Evolutionary conservation across 1,140 invertebrate genomes (phyloP).

Genomic region (Monomorium pharaonis): DNA sequence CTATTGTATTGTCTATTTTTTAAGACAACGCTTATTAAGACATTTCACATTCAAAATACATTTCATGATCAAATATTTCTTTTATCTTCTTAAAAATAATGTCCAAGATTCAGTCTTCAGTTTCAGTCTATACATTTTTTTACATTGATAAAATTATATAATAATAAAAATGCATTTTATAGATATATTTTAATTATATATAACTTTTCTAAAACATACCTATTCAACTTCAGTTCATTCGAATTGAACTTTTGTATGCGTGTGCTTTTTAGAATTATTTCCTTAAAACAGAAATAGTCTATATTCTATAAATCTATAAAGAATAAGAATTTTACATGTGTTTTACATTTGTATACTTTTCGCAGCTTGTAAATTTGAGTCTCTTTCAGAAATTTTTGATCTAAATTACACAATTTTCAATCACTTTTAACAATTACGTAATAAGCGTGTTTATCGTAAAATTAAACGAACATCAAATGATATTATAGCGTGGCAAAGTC

Average conservation of each 20-base stretch:
- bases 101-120: background rate
- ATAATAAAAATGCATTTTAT: constrained; percentile 34
- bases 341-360: constrained; percentile 20
- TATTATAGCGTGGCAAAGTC: constrained; percentile 8
- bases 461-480: background rate
- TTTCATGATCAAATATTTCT: background rate
- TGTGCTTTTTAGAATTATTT: constrained; percentile 38
- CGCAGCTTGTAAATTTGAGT: constrained; percentile 20
- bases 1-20: background rate
- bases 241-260: constrained; percentile 34
- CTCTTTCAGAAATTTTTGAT: background rate
- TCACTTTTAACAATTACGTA: background rate
- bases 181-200: constrained; percentile 18
- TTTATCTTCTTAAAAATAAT: background rate
- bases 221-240: constrained; percentile 29
- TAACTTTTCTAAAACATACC: constrained; percentile 34
- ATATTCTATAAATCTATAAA: too few species aligned
- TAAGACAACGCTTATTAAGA: background rate
- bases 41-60: background rate
- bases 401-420: background rate
- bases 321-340: constrained; percentile 9
- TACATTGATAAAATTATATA: constrained; percentile 12
- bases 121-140: constrained; percentile 9
- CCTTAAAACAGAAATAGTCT: background rate
- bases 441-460: background rate